Percentiles rank a stretch among this genome's conserved stretches.
phyloP scores from a whole-genome alignment of 2,113 vertebrate genomes.

The Microtus oregoni region DNA sequence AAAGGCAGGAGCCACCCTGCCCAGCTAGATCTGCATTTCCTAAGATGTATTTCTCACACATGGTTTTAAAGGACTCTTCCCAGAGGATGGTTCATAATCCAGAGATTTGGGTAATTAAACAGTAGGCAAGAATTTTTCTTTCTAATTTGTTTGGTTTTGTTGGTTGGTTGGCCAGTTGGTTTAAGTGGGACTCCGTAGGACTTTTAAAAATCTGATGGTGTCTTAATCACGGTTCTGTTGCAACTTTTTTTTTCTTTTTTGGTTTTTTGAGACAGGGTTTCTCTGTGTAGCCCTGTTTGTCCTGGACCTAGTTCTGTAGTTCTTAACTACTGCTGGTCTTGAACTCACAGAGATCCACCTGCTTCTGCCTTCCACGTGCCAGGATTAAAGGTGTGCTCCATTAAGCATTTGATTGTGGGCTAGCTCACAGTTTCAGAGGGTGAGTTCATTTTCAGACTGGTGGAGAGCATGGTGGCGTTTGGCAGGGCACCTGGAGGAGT shows the following conservation, averaged over 20 bases:
- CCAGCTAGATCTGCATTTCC: neutral
- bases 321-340: too few relatives aligned
- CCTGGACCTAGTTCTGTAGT: too few relatives aligned
- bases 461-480: neutral
- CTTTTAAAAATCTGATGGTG: neutral
- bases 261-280: neutral
- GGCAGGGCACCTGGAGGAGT: neutral
- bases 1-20: too few relatives aligned
- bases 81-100: neutral
- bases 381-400: too few relatives aligned
- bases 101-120: neutral
- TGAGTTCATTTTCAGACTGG: neutral
- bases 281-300: too few relatives aligned
- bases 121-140: neutral
- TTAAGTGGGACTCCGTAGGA: neutral
- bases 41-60: neutral
- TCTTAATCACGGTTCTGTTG: neutral
- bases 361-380: too few relatives aligned
- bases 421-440: neutral
- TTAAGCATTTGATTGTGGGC: neutral
- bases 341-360: too few relatives aligned
- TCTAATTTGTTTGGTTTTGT: neutral
- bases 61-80: slow-evolving; percentile 5
- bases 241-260: neutral
- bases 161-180: neutral